Conservation (phyloP, 2,797 vertebrate genomes). For the Bradypus variegatus region DNA sequence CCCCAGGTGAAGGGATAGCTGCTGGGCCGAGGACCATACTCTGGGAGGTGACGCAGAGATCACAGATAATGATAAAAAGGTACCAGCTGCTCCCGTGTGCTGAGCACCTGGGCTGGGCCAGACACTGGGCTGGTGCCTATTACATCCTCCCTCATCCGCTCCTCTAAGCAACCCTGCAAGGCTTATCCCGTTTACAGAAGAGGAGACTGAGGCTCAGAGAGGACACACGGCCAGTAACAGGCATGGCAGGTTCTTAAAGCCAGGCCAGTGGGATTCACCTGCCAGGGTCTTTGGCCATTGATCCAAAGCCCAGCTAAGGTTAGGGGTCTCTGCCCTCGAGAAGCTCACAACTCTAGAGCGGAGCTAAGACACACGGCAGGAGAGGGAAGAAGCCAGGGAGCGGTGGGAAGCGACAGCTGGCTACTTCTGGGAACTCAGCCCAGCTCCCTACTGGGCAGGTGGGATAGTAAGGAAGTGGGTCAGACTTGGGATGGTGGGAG, state of each 20-base stretch:
- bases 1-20: neutral
- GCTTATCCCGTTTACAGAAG: neutral
- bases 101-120: neutral
- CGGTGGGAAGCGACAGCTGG: neutral
- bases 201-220: neutral
- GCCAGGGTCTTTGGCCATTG: neutral
- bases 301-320: too few relatives aligned
- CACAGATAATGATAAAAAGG: fast-evolving
- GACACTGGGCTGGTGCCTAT: neutral
- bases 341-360: neutral
- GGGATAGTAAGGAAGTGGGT: neutral
- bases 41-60: neutral
- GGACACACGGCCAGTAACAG: neutral
- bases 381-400: neutral
- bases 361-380: neutral
- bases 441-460: neutral
- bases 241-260: neutral
- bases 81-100: neutral
- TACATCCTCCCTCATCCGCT: neutral
- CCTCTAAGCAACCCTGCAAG: neutral
- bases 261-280: neutral
- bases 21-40: neutral
- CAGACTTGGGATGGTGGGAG: neutral
- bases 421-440: neutral
- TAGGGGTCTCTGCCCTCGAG: neutral